Conservation (phyloP, 2,113 vertebrate genomes). For the Dipodomys merriami region DNA sequence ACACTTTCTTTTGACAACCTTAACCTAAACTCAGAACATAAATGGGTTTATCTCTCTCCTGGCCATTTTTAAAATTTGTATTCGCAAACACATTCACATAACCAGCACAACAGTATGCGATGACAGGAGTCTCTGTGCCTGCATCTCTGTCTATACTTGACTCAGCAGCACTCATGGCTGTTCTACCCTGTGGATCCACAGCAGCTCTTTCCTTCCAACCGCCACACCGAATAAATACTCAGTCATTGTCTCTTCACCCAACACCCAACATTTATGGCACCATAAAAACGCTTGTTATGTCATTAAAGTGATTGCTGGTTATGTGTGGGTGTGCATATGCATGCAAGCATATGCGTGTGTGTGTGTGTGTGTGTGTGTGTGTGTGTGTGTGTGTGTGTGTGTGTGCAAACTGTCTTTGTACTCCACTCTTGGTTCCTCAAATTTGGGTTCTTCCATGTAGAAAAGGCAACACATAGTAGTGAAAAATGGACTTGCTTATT, state of each 20-base stretch:
- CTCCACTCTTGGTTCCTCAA: neutral
- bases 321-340: neutral
- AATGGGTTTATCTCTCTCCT: constrained; percentile 11
- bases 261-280: constrained; percentile 32
- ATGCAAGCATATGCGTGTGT: neutral
- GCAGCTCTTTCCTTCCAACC: constrained; percentile 9
- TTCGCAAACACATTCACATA: neutral
- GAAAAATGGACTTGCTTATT: neutral
- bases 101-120: neutral
- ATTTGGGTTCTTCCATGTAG: neutral
- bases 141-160: neutral
- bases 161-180: neutral
- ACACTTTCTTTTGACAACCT: neutral
- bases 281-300: constrained; percentile 42
- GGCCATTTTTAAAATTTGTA: neutral
- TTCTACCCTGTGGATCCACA: neutral
- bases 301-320: constrained; percentile 20
- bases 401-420: neutral
- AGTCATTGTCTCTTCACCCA: neutral
- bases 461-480: neutral
- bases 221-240: neutral
- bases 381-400: neutral
- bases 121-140: neutral
- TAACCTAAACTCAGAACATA: neutral
- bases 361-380: neutral